Evolutionary conservation across 1,140 invertebrate species (phyloP).

Genomic region (Lamellibrachia luymesi): DNA sequence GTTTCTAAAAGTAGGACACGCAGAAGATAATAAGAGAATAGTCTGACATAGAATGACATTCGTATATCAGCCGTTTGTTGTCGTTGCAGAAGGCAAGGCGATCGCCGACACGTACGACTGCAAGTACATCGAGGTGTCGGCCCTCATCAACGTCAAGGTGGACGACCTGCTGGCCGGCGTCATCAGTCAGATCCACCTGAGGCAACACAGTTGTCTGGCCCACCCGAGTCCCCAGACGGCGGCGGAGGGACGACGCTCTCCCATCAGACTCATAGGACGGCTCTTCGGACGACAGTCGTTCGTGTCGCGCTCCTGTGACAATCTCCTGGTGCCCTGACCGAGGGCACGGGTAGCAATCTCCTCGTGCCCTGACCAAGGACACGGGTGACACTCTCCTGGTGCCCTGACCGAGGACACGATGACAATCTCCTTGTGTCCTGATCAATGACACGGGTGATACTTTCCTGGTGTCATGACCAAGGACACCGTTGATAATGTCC

Average conservation of each 20-base stretch:
- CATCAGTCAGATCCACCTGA: conserved; percentile 61
- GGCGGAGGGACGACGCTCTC: neutral
- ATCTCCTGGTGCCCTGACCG: conserved; percentile 14
- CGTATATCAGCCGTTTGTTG: neutral
- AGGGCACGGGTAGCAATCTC: neutral
- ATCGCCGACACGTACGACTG: conserved; percentile 72
- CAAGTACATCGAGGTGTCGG: conserved; percentile 81
- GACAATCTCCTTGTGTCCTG: neutral
- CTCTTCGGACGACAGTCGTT: conserved; percentile 2
- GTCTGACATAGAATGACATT: neutral
- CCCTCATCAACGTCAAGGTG: conserved; percentile 76
- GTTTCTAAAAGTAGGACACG: too few relatives aligned
- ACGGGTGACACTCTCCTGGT: neutral
- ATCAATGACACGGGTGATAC: neutral
- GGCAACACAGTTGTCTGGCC: neutral
- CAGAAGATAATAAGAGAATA: too few relatives aligned
- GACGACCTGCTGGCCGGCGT: conserved; percentile 78
- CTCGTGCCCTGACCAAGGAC: neutral
- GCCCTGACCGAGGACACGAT: neutral
- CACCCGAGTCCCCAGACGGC: neutral
- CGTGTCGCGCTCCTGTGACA: conserved; percentile 17
- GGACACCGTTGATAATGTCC: neutral
- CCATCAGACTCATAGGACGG: conserved; percentile 4
- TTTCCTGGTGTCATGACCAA: neutral
- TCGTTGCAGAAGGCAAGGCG: conserved; percentile 45